Evolutionary conservation across 2,888 invertebrate genomes (phyloP).

Genomic region (Chelonus formosanus): DNA sequence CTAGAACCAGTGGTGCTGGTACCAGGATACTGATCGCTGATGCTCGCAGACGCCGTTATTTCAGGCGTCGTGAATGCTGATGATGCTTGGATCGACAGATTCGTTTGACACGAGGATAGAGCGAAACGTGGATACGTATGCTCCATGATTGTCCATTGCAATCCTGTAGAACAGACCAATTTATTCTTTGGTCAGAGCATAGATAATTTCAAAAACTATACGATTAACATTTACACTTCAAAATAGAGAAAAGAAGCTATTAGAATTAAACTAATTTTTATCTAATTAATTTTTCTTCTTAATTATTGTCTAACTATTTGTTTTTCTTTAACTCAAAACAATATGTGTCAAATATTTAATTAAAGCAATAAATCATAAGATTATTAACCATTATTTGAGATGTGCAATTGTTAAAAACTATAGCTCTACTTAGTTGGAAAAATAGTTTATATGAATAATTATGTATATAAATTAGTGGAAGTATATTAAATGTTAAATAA

Average conservation of each 20-base stretch:
- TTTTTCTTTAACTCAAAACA: too few species aligned
- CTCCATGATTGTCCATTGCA: constrained; percentile 88
- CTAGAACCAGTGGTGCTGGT: constrained; percentile 67
- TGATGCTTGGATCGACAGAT: constrained; percentile 64
- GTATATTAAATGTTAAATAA: constrained; percentile 28
- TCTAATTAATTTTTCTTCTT: too few species aligned
- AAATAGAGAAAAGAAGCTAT: not conserved
- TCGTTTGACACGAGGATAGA: constrained; percentile 72
- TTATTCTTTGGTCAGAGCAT: constrained; percentile 45
- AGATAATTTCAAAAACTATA: constrained; percentile 22
- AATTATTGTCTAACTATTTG: too few species aligned
- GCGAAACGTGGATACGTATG: constrained; percentile 80
- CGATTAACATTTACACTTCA: too few species aligned
- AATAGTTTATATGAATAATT: constrained; percentile 40
- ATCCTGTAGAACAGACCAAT: constrained; percentile 71
- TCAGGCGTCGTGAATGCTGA: constrained; percentile 64
- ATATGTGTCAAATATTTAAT: too few species aligned
- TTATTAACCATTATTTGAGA: too few species aligned
- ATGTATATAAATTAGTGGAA: constrained; percentile 40
- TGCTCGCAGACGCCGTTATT: constrained; percentile 68
- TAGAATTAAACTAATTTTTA: too few species aligned
- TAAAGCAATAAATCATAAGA: too few species aligned
- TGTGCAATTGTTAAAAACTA: too few species aligned
- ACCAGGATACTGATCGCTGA: constrained; percentile 69
- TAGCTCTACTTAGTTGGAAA: too few species aligned